These are phyloP conservation scores for Heliconius charithonia DNA, from an alignment of 2,888 invertebrate species.

Conservation along the genomic window DNA sequence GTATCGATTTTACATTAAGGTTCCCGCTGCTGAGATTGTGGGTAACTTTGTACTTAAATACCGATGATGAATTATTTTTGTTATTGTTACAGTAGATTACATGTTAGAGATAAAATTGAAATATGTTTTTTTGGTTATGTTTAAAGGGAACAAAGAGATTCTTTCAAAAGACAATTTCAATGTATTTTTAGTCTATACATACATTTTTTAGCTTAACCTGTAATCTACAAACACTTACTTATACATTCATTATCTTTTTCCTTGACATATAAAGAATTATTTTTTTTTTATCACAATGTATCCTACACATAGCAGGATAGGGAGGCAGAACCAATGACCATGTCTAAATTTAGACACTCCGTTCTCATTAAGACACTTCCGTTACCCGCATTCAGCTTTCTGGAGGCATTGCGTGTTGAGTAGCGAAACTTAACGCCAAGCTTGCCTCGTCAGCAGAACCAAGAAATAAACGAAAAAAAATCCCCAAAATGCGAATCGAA, in stretches of 20 bases:
- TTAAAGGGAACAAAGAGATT: neutral
- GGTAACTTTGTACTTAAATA: constrained; percentile 15
- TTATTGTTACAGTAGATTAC: neutral
- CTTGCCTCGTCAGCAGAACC: too few relatives aligned
- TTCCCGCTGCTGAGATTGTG: constrained; percentile 33
- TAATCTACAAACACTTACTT: too few relatives aligned
- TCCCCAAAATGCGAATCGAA: neutral
- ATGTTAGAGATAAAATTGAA: neutral
- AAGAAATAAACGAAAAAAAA: too few relatives aligned
- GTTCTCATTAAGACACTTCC: neutral
- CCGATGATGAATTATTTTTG: constrained; percentile 16
- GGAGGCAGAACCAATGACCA: neutral
- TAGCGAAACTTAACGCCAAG: too few relatives aligned
- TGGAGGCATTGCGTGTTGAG: too few relatives aligned
- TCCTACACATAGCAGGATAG: neutral
- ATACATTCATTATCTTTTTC: too few relatives aligned
- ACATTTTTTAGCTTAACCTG: too few relatives aligned
- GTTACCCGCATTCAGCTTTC: neutral
- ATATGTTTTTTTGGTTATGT: neutral
- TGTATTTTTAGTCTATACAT: neutral
- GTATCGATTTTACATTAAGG: constrained; percentile 55
- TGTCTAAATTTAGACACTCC: neutral
- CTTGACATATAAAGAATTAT: too few relatives aligned
- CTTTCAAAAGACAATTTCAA: neutral
- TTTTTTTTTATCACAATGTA: neutral